Evolutionary conservation across 2,888 invertebrate species (phyloP), one percentile per base, ranked within the genome.

Genomic region (Smittia sp.): DNA sequence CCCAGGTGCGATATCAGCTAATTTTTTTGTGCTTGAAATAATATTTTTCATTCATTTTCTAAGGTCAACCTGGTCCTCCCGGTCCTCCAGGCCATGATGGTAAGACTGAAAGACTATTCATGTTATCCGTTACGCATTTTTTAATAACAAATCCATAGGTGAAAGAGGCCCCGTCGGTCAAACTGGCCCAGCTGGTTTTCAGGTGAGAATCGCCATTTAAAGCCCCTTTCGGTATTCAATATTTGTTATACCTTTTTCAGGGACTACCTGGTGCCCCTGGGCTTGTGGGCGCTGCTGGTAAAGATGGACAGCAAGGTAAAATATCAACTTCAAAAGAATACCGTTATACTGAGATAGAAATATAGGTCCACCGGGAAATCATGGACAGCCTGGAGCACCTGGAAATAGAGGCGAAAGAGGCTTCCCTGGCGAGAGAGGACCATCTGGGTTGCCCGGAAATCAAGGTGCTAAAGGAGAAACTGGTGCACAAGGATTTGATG

Each of bases 141-240:
- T n/a, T n/a, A 18, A n/a, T 54, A 7, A 7, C 54, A 54, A n/a
- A n/a, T 54, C 6, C 54, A 11, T 54, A 58, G 58, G 58, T 25
- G 66, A 90, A 78, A 83, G 93, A 78, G 94, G 94, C 70, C 86
- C 90, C 6, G 85, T 89, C 3, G 94, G 95, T 0, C 84, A 89
- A 1, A 84, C 88, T 11, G 95, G 95, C 62, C 87, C 91, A 0
- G 87, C 91, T 78, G 94, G 94, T 73, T 92, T 91, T 78, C 92
- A 91, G 80, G 91, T 90, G 84, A 81, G 78, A 75, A 74, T 70
- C 63, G 7, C 13, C 7, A 39, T 39, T 73, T 38, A 32, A 63
- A 46, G 32, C 11, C n/a, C 15, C 20, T 63, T 11, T 11, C 6
- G 7, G 3, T 22, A 58, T n/a, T 2, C 11, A 46, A 2, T n/a